Evolutionary conservation across 1,140 invertebrate species (phyloP), one percentile per base, ranked within the genome.

Genomic region (Sinella curviseta): DNA sequence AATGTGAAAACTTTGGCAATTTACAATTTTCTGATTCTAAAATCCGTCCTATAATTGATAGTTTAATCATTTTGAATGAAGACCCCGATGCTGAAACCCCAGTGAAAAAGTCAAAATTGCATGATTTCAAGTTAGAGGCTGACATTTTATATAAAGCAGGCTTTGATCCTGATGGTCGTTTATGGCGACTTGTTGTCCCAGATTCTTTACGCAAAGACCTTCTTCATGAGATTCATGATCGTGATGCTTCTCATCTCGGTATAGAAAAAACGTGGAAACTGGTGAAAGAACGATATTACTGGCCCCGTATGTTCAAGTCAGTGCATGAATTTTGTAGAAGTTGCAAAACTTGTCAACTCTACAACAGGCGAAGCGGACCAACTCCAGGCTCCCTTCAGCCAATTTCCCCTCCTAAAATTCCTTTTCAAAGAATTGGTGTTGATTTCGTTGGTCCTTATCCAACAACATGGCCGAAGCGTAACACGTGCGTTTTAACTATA

Each of bases 361-460:
- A 39, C 31, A 75, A 74, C 30, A 34, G 74, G 0, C 20, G 73
- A 30, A 74, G 55, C 20, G 16, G 28, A 1, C 4, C 67, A 16
- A 31, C 28, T 31, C 28, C 65, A 16, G 79, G 79, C 0, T 26
- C 26, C 3, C 16, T 75, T 24, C 24, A 33, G 3, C 54, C 76
- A 8, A 60, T 76, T 3, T 14, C 30, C 26, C 12, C n/a, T 14
- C 70, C 76, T 26, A 31, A 14, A 24, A 31, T 26, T 3, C 70
- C 77, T 0, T 81, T 81, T 78, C 33, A 57, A 30, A 14, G 57
- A 3, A 24, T 75, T 3, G 76, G 26, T 1, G 67, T 81, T 2
- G 80, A 81, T 34, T 75, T 76, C 67, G 17, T 76, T 4, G 80
- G 80, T 24, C 76, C 76, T 1, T 81, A 75, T 67, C 67, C 67